phyloP scores from a whole-genome alignment of 1,140 invertebrate genomes.

The Octopus bimaculoides region DNA sequence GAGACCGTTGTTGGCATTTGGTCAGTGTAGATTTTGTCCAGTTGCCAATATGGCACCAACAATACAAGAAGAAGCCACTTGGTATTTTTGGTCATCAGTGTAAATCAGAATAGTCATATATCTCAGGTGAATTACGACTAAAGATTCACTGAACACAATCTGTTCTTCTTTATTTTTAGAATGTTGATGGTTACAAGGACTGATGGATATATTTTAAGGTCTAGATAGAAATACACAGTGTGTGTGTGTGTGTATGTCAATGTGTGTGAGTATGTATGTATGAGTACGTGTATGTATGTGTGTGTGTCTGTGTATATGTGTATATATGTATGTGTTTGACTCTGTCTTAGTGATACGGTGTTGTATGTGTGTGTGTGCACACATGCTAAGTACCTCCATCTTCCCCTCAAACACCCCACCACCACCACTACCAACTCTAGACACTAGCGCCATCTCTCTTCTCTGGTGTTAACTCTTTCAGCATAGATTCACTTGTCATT shows the following conservation, averaged over 20 bases:
- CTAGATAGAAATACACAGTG: too few species aligned
- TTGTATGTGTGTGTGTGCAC: background rate
- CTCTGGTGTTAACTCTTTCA: too few species aligned
- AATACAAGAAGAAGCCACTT: constrained; percentile 9
- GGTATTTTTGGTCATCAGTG: constrained; percentile 11
- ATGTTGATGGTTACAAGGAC: too few species aligned
- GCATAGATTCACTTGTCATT: too few species aligned
- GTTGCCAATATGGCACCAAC: constrained; percentile 8
- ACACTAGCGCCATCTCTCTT: too few species aligned
- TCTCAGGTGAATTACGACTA: too few species aligned
- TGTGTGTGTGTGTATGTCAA: background rate
- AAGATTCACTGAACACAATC: too few species aligned
- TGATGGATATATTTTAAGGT: too few species aligned
- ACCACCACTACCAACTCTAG: too few species aligned
- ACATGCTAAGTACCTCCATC: background rate
- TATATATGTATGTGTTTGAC: background rate
- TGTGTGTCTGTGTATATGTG: background rate
- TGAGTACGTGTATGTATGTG: background rate
- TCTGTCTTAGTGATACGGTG: background rate
- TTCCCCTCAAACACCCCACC: too few species aligned
- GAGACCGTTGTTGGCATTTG: constrained; percentile 4
- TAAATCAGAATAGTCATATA: constrained; percentile 20
- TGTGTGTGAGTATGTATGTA: background rate
- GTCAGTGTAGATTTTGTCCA: background rate
- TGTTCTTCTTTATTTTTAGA: too few species aligned